phyloP scores from a whole-genome alignment of 1,140 invertebrate genomes.

The Drosophila saltans region DNA sequence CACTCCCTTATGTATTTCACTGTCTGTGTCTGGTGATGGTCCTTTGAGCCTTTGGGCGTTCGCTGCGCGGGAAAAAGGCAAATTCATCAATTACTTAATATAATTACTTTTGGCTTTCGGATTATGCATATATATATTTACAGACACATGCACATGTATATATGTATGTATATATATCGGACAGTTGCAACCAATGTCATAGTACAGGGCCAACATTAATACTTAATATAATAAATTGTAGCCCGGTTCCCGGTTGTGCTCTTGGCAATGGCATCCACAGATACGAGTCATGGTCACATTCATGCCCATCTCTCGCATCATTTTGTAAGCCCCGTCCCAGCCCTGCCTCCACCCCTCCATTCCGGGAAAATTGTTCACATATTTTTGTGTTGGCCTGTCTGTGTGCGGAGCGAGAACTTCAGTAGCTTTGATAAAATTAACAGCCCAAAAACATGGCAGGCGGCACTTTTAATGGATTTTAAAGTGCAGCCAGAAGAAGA shows the following conservation, averaged over 20 bases:
- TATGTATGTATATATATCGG: neutral
- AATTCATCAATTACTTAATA: conserved; percentile 82
- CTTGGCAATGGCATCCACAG: conserved; percentile 60
- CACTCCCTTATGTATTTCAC: neutral
- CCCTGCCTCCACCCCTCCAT: neutral
- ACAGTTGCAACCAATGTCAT: conserved; percentile 29
- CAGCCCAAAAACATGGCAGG: conserved; percentile 39
- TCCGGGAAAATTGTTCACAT: conserved; percentile 43
- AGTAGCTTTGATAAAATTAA: conserved; percentile 82
- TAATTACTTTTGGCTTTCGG: conserved; percentile 82
- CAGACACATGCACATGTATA: neutral
- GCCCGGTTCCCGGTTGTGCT: conserved; percentile 52
- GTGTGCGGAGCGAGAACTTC: conserved; percentile 52
- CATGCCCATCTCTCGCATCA: neutral
- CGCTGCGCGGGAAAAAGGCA: conserved; percentile 61
- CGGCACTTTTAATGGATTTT: conserved; percentile 72
- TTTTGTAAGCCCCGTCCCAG: too few species aligned
- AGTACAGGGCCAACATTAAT: conserved; percentile 69
- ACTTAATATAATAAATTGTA: conserved; percentile 82
- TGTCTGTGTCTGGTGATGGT: conserved; percentile 59
- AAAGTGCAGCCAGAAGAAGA: conserved; percentile 54
- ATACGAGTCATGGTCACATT: conserved; percentile 26
- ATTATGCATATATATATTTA: conserved; percentile 70
- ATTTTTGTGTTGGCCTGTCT: conserved; percentile 45
- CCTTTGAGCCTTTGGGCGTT: conserved; percentile 27